Base-by-base conservation (phyloP, 2,888 invertebrate species). In the Isoperla grammatica region DNA sequence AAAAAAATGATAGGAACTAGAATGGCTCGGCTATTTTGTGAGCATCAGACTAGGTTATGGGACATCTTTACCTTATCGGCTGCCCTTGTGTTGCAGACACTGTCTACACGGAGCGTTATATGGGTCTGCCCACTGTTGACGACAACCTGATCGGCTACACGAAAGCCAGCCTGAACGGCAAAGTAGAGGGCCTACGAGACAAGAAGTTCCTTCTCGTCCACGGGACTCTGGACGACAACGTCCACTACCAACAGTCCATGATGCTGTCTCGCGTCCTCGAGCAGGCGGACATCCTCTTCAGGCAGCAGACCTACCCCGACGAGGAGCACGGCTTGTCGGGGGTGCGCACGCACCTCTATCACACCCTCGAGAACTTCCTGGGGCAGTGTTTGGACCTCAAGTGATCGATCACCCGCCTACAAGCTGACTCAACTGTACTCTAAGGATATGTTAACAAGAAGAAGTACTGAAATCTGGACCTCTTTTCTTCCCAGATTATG, bases 231-330 rank as follows among this genome's bases (percentile, higher is more conserved):
- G 94, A 94, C 71, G 93, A 94, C 73, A 98, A 98, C 75, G 98
- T 98, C 1, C 98, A 98, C 74, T 97, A 94, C 75, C 97, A 97
- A 73, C 95, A 98, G 74, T 88, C 95, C 6, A 92, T 97, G 84
- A 81, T 95, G 71, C 81, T 97, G 68, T 89, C 95, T 1, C 86
- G 91, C 71, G 83, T 88, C 60, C 79, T 98, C 66, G 93, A 95
- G 71, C 81, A 85, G 45, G 81, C 83, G 48, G 91, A 95, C 70
- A 89, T 98, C 60, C 81, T 92, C 65, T 98, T 96, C 76, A 85
- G 90, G 65, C 89, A 95, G 74, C 90, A 95, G 95, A 89, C 89
- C 64, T 97, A 97, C 74, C 88, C 95, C 0, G 96, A 96, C 72
- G 94, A 95, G 77, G 90, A 92, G 70, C 96, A 96, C 71, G 85